phyloP scores from a whole-genome alignment of 1,140 invertebrate species.

The Brachionus calyciflorus region DNA sequence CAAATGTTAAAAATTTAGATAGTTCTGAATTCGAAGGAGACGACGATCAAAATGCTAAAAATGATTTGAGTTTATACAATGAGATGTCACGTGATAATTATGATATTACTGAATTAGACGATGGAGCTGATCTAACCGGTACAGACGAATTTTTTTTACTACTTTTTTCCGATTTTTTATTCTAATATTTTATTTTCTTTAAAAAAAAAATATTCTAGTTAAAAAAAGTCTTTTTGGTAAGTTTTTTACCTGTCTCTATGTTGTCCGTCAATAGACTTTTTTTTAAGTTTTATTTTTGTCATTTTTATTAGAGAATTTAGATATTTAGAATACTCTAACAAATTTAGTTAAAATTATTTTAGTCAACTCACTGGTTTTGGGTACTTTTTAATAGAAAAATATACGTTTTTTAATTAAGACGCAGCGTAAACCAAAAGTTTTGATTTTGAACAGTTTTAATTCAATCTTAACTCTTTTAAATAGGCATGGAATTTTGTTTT shows the following conservation, averaged over 20 bases:
- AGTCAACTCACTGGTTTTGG: no score
- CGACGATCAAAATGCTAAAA: background rate
- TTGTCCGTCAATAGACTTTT: background rate
- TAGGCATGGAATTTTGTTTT: no score
- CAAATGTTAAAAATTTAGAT: background rate
- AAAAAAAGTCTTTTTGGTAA: conserved; percentile 99
- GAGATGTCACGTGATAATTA: conserved; percentile 53
- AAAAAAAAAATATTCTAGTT: conserved; percentile 66
- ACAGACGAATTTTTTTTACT: conserved; percentile 44
- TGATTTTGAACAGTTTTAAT: no score
- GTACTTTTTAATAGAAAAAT: no score
- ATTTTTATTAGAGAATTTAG: no score
- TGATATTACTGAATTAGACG: conserved; percentile 57
- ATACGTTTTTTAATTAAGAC: no score
- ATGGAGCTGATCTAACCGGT: conserved; percentile 60
- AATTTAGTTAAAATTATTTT: no score
- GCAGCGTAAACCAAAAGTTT: no score
- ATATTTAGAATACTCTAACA: no score
- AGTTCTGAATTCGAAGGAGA: background rate
- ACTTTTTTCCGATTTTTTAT: background rate
- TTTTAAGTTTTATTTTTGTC: conserved; percentile 27
- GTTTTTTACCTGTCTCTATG: conserved; percentile 53
- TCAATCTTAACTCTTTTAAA: no score
- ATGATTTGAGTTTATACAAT: conserved; percentile 28
- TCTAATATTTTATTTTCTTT: conserved; percentile 28